Evolutionary conservation across 2,888 invertebrate species (phyloP).

Genomic region (Acanthosepion lycidas): DNA sequence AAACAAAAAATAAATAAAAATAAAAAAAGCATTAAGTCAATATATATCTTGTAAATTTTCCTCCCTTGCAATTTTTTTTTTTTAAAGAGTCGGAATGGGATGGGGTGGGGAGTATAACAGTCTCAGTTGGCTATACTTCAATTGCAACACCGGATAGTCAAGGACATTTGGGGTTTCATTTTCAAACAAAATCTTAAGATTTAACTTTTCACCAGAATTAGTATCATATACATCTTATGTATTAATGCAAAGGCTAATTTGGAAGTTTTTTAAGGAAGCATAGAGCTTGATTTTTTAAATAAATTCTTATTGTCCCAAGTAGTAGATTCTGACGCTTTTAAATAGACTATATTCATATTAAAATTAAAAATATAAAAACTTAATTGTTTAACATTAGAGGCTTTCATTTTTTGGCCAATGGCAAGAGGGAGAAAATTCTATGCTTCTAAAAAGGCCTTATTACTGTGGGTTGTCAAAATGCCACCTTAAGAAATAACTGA

Average conservation of each 20-base stretch:
- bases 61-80: background rate
- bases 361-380: background rate
- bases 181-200: no score
- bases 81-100: background rate
- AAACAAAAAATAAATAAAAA: no score
- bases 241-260: background rate
- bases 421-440: background rate
- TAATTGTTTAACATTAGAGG: background rate
- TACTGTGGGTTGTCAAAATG: background rate
- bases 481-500: background rate
- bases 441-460: background rate
- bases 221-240: background rate
- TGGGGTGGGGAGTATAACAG: background rate
- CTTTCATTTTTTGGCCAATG: background rate
- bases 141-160: background rate
- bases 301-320: background rate
- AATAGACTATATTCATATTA: background rate
- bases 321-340: background rate
- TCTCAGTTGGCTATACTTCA: background rate
- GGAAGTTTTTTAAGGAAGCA: background rate
- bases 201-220: background rate
- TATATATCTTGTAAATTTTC: background rate
- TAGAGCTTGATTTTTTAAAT: background rate
- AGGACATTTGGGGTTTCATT: background rate
- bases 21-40: background rate